phyloP scores from a whole-genome alignment of 2,797 vertebrate species.

The Falco concolor region DNA sequence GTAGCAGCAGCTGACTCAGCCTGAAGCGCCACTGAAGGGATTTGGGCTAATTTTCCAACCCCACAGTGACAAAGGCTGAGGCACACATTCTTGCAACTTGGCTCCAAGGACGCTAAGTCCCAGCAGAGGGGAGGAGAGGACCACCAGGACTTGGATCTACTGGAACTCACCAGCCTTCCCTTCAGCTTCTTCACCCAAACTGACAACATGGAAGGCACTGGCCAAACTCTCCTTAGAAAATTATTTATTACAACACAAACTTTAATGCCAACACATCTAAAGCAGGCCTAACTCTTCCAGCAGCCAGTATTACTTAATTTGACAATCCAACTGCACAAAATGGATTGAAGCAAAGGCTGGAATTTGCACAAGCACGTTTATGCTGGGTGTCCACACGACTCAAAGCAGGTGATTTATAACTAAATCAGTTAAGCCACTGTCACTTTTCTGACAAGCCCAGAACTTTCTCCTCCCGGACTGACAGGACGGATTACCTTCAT shows the following conservation, averaged over 20 bases:
- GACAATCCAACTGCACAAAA: not conserved
- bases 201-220: not conserved
- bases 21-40: not conserved
- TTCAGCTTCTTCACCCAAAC: not conserved
- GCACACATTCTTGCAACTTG: not conserved
- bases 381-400: not conserved
- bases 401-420: not conserved
- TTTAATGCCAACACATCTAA: not conserved
- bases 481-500: not conserved
- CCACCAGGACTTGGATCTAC: not conserved
- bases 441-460: not conserved
- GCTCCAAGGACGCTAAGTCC: not conserved
- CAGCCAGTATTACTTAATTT: not conserved
- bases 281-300: not conserved
- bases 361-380: not conserved
- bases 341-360: not conserved
- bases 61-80: not conserved
- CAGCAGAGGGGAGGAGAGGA: not conserved
- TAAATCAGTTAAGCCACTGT: not conserved
- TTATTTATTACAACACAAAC: not conserved
- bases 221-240: not conserved
- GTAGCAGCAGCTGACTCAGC: not conserved
- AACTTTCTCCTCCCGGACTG: not conserved
- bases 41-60: not conserved
- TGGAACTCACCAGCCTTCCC: not conserved